These are phyloP conservation scores for Threskiornis aethiopicus DNA, from an alignment of 2,797 vertebrate genomes.

Conservation along the genomic window DNA sequence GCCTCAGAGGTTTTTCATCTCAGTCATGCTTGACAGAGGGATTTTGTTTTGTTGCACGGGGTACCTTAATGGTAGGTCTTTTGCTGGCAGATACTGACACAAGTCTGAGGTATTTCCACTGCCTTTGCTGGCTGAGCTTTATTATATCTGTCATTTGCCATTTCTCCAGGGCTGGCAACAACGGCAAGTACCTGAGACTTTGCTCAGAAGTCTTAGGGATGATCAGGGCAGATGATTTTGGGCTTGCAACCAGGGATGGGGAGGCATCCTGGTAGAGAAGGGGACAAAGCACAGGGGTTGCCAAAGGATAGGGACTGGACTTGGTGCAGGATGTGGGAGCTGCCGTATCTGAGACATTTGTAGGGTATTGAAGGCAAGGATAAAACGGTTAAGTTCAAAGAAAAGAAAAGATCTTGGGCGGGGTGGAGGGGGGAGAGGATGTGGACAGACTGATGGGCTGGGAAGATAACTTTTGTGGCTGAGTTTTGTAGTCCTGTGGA, in stretches of 20 bases:
- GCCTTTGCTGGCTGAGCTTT: background rate
- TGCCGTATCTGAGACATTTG: background rate
- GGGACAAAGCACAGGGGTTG: background rate
- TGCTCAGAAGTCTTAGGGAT: background rate
- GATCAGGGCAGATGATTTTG: background rate
- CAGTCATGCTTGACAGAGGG: background rate
- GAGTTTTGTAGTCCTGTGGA: conserved; percentile 45
- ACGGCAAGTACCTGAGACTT: background rate
- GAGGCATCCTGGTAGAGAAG: background rate
- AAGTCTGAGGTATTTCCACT: background rate
- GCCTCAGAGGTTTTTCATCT: background rate
- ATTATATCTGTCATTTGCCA: background rate
- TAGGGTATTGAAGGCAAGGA: background rate
- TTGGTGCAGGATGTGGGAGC: background rate
- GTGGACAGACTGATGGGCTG: conserved; percentile 52
- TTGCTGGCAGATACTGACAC: background rate
- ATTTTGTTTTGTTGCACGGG: background rate
- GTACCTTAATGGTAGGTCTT: background rate
- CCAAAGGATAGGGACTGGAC: background rate
- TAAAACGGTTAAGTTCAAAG: conserved; percentile 34
- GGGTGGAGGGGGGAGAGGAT: conserved; percentile 38
- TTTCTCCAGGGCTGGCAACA: background rate
- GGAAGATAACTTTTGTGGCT: conserved; percentile 53
- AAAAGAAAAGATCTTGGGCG: background rate
- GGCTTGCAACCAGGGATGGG: background rate